phyloP scores from a whole-genome alignment of 2,888 invertebrate species.

The Globia sparganii region DNA sequence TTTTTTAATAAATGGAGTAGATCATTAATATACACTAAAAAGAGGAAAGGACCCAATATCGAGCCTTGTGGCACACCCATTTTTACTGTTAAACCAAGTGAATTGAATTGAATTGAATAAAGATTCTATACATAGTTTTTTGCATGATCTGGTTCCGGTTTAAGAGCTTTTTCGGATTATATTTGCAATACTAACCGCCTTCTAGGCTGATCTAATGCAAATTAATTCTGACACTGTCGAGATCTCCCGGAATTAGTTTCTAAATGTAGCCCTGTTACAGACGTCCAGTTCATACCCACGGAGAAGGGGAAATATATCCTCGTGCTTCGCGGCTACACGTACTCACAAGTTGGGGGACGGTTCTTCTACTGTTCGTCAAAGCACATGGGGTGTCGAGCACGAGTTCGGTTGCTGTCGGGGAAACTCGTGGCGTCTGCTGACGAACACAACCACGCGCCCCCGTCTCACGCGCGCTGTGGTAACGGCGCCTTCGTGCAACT shows the following conservation, averaged over 20 bases:
- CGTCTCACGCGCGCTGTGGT: constrained; percentile 87
- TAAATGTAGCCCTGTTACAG: constrained; percentile 78
- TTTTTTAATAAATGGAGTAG: too few relatives aligned
- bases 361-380: constrained; percentile 89
- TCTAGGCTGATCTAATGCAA: constrained; percentile 1
- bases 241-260: constrained; percentile 48
- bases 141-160: constrained; percentile 14
- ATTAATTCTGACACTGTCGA: background rate
- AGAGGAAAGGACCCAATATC: too few relatives aligned
- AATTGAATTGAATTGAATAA: too few relatives aligned
- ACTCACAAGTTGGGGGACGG: constrained; percentile 88
- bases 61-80: too few relatives aligned
- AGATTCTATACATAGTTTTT: background rate
- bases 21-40: too few relatives aligned
- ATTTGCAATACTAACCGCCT: constrained; percentile 19
- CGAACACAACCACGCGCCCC: constrained; percentile 86
- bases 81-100: too few relatives aligned
- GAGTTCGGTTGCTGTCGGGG: constrained; percentile 83
- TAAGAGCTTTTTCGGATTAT: constrained; percentile 16
- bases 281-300: constrained; percentile 89
- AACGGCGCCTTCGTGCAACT: constrained; percentile 88
- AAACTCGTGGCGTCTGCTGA: constrained; percentile 85
- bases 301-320: constrained; percentile 88
- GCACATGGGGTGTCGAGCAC: constrained; percentile 87
- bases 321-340: constrained; percentile 87